Evolutionary conservation across 2,113 vertebrate species (phyloP).

Genomic region (Festucalex cinctus): DNA sequence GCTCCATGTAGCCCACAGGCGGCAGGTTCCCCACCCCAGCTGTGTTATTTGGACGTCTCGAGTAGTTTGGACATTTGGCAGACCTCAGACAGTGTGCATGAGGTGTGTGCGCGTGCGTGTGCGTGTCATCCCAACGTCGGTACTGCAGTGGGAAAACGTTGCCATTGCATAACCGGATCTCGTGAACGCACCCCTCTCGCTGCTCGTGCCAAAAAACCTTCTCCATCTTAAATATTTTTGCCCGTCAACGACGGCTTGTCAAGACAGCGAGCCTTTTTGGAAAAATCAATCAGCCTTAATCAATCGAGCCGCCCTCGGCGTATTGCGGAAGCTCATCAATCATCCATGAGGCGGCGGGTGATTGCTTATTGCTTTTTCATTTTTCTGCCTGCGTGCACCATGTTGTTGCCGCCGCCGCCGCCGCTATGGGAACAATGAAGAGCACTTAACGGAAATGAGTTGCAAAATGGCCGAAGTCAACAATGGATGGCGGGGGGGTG

Average conservation of each 20-base stretch:
- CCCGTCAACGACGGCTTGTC: background rate
- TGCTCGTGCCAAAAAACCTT: conserved; percentile 18
- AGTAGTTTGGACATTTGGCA: conserved; percentile 48
- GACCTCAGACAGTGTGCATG: conserved; percentile 14
- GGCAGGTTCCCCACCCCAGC: background rate
- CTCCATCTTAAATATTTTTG: conserved; percentile 40
- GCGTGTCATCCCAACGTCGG: conserved; percentile 47
- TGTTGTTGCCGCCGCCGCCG: conserved; percentile 43
- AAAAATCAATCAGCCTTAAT: conserved; percentile 32
- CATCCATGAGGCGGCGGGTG: conserved; percentile 19
- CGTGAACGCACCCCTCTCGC: conserved; percentile 58
- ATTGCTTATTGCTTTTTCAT: conserved; percentile 18
- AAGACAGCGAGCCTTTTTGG: conserved; percentile 15
- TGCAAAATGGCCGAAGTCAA: conserved; percentile 70
- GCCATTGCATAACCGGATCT: conserved; percentile 72
- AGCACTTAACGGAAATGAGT: conserved; percentile 60
- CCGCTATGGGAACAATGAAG: conserved; percentile 39
- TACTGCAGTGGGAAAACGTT: conserved; percentile 62
- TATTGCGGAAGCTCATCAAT: conserved; percentile 42
- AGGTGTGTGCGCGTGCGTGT: background rate
- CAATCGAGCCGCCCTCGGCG: conserved; percentile 5
- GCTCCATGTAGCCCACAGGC: background rate
- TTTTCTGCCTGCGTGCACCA: conserved; percentile 31
- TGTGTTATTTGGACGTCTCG: conserved; percentile 6
- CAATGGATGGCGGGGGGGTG: conserved; percentile 42